Percentiles rank a stretch among this genome's conserved stretches.
Conservation (phyloP, 2,888 invertebrate genomes). For the Lottia gigantea region DNA sequence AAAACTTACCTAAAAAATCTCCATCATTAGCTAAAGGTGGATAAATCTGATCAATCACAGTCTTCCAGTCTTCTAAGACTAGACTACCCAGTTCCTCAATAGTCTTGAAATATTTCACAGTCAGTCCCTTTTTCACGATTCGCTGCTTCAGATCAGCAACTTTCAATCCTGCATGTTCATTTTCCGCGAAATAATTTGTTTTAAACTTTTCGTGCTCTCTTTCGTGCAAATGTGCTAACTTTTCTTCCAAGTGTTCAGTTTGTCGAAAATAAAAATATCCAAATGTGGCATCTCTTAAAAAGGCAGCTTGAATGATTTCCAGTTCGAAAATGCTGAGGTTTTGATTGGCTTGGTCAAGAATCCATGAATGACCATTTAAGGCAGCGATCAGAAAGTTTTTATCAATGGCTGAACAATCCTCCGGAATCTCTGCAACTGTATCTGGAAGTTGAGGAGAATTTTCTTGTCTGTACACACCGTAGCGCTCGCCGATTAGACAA, state of each 20-base stretch:
- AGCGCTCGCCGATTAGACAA: constrained; percentile 63
- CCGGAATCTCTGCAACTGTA: constrained; percentile 29
- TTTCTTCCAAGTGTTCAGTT: constrained; percentile 51
- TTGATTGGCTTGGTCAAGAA: constrained; percentile 55
- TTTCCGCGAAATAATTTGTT: constrained; percentile 42
- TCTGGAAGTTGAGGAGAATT: constrained; percentile 41
- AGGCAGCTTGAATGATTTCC: constrained; percentile 61
- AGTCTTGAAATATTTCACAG: constrained; percentile 62
- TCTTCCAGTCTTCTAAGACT: constrained; percentile 61
- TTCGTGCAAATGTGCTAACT: constrained; percentile 32
- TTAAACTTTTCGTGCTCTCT: constrained; percentile 32
- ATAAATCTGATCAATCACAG: constrained; percentile 55
- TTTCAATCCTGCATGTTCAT: constrained; percentile 52
- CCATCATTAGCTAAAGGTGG: constrained; percentile 51
- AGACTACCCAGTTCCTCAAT: constrained; percentile 56
- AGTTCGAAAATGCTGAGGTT: constrained; percentile 62
- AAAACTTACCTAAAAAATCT: constrained; percentile 40
- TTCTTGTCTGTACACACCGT: constrained; percentile 53
- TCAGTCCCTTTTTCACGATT: constrained; percentile 63
- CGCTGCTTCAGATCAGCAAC: constrained; percentile 60
- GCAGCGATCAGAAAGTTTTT: constrained; percentile 57
- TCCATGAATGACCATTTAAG: constrained; percentile 61
- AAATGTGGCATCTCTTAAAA: constrained; percentile 50
- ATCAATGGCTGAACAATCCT: constrained; percentile 52
- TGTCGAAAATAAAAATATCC: constrained; percentile 64